Evolutionary conservation across 2,113 vertebrate genomes (phyloP), one percentile per base, ranked within the genome.

Genomic region (Dasyornis broadbenti): DNA sequence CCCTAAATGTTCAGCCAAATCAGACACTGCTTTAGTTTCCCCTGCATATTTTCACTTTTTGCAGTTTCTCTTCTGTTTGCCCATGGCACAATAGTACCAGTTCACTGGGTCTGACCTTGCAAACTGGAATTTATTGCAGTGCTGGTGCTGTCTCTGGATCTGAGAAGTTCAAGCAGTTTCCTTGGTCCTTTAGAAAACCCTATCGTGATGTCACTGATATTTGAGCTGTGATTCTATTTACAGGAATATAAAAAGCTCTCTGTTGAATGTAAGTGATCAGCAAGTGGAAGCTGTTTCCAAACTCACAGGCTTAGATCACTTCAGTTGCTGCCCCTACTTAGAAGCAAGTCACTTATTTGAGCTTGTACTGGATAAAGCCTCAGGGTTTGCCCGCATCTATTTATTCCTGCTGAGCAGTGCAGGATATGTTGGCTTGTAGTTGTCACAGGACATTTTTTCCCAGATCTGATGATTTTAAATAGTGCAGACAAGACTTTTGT

Each of bases 361-460:
- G 16, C 14, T 54, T 72, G 23, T 20, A 12, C 26, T 66, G 52
- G 26, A 71, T 40, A 24, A 70, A 79, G 45, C 8, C 28, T 23
- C 3, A 1, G 9, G 15, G 3, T 26, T 87, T 90, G 20, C 28
- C 42, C 20, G 10, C 2, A 1, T 76, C 14, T 78, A 0, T 59
- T 23, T 75, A 15, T 82, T 90, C 47, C 47, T 47, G 33, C 21
- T 71, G 56, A 56, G 17, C 42, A 65, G 42, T 9, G 16, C 21
- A 71, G 86, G 26, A 57, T 44, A 11, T 0, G 0, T 33, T 70
- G 65, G 13, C 65, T 76, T 76, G 12, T 47, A 11, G 35, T 54
- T 83, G 42, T 78, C n/a, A 16, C 7, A 49, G 49, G 30, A 49
- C 3, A 13, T 17, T 60, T 70, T 50, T 73, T 54, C 37, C 37